Conservation (phyloP, 35 echinoderm and acorn worm genomes). For the Apostichopus californicus region DNA sequence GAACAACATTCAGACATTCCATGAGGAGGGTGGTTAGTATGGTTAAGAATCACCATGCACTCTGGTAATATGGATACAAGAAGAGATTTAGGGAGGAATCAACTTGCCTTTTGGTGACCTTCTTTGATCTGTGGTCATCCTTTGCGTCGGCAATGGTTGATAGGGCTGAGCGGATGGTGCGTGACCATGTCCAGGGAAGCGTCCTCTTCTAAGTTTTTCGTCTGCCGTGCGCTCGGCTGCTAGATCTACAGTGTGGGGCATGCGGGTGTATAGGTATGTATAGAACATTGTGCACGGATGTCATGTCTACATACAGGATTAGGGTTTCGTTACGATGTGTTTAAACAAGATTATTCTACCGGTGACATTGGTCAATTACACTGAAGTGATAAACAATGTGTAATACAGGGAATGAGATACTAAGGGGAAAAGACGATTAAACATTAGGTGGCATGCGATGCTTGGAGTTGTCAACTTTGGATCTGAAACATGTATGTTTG, state of each 20-base stretch:
- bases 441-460: too few relatives aligned
- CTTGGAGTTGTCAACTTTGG: too few relatives aligned
- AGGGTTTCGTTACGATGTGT: neutral
- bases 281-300: slow-evolving; percentile 21
- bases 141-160: neutral
- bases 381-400: too few relatives aligned
- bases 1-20: neutral
- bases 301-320: neutral
- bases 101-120: slow-evolving; percentile 30
- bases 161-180: neutral
- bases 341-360: too few relatives aligned
- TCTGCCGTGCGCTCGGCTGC: neutral
- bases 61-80: neutral
- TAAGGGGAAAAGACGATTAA: too few relatives aligned
- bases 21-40: neutral
- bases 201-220: neutral
- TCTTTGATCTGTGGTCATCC: neutral
- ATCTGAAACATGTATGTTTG: too few relatives aligned
- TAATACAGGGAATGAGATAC: too few relatives aligned
- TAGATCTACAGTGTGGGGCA: slow-evolving; percentile 23
- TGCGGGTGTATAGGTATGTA: slow-evolving; percentile 37
- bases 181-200: neutral
- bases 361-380: too few relatives aligned
- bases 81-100: slow-evolving; percentile 3
- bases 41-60: slow-evolving; percentile 27